Percentiles rank a stretch among this genome's conserved stretches.
These are phyloP conservation scores for Pteria penguin DNA, from an alignment of 2,888 invertebrate genomes.

Conservation along the genomic window DNA sequence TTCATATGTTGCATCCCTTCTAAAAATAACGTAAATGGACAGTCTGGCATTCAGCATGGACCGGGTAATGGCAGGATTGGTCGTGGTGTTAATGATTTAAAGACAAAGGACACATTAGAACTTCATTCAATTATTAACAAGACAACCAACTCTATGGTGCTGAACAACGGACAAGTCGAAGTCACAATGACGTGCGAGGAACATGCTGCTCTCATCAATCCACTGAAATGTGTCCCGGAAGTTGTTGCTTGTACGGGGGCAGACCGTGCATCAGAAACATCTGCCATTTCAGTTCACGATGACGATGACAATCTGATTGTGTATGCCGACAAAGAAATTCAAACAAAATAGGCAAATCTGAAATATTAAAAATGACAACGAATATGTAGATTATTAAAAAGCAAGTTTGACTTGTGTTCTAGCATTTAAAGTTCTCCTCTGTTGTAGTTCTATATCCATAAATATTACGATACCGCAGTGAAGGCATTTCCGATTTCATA, in stretches of 20 bases:
- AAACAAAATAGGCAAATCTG: background rate
- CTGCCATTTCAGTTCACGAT: background rate
- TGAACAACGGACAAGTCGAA: background rate
- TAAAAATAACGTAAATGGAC: conserved; percentile 54
- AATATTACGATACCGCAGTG: no score
- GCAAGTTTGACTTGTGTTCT: no score
- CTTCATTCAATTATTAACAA: background rate
- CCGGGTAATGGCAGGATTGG: background rate
- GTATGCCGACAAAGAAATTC: conserved; percentile 6
- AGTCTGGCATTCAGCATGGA: conserved; percentile 42
- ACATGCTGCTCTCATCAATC: background rate
- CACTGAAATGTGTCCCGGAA: background rate
- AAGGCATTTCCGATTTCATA: no score
- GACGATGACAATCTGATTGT: background rate
- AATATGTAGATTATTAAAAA: no score
- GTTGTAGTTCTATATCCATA: no score
- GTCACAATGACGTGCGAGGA: background rate
- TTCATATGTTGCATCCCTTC: conserved; percentile 69
- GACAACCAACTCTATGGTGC: background rate
- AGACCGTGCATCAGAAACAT: background rate
- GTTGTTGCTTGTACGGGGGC: background rate
- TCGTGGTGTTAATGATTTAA: background rate
- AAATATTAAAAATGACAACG: no score
- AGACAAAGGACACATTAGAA: background rate
- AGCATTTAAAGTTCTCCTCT: no score